Evolutionary conservation across 2,113 vertebrate genomes (phyloP), one percentile per base, ranked within the genome.

Genomic region (Rafetus swinhoei): DNA sequence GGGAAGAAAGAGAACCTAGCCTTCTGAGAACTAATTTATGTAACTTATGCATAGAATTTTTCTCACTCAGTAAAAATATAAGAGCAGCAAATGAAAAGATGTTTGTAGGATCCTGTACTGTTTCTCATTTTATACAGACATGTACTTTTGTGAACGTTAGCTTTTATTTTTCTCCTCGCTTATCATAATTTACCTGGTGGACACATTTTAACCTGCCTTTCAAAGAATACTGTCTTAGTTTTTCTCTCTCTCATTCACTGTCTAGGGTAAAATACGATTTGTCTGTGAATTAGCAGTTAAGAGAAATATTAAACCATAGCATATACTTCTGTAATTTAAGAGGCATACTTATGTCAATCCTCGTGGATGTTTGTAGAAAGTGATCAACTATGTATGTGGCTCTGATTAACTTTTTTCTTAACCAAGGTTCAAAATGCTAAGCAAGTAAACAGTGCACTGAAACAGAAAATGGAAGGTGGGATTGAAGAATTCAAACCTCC

Each of bases 401-500:
- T 96, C 96, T 97, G 97, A 97, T 97, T 97, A 97, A 97, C 94
- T 97, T 97, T 97, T 65, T 19, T 52, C 35, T 84, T 93, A 79
- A 97, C 97, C 90, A 98, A 99, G 99, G 99, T 99, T 97, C 99
- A 99, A 98, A 99, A 99, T 95, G 99, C 99, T 96, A 99, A 99
- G 96, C 99, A 99, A 98, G 98, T 99, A 97, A 99, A 99, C 99
- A 99, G 99, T 96, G 99, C 99, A 88, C 98, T 99, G 95, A 99
- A 99, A 97, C 99, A 99, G 98, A 98, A 98, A 98, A 97, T 99
- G 98, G 99, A 99, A 96, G 97, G 98, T 87, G 99, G 99, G 88
- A 98, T 99, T 85, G 99, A 99, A 96, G 99, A 99, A 91, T 98
- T 99, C 98, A 98, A 98, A 96, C 98, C 99, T 95, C 98, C 99